Conservation (phyloP, 2,888 invertebrate species). For the Subacronicta megacephala region DNA sequence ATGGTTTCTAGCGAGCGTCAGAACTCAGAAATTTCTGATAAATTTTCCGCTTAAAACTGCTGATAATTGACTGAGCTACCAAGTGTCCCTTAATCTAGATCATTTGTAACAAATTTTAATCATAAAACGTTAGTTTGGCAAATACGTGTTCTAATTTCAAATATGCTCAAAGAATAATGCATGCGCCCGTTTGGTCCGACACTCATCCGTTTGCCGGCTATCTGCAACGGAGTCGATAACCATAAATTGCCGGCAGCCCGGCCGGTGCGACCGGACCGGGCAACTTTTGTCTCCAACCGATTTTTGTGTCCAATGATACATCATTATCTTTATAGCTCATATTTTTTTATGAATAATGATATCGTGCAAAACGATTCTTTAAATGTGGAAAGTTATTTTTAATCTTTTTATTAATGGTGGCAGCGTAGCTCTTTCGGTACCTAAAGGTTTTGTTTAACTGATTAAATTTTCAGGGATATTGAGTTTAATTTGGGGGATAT, state of each 20-base stretch:
- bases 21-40: too few species aligned
- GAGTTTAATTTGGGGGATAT: too few species aligned
- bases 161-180: slow-evolving; percentile 54
- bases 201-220: slow-evolving; percentile 64
- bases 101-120: slow-evolving; percentile 34
- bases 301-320: slow-evolving; percentile 58
- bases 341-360: slow-evolving; percentile 46
- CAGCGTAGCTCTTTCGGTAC: neutral
- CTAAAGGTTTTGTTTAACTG: slow-evolving; percentile 3
- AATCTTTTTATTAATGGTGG: neutral
- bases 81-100: slow-evolving; percentile 14
- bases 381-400: slow-evolving; percentile 24
- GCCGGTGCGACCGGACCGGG: slow-evolving; percentile 44
- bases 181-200: slow-evolving; percentile 48
- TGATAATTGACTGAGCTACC: too few species aligned
- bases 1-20: too few species aligned
- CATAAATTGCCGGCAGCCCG: slow-evolving; percentile 63
- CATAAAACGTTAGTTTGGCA: slow-evolving; percentile 41
- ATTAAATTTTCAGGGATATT: too few species aligned
- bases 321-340: slow-evolving; percentile 52
- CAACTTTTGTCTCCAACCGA: slow-evolving; percentile 59
- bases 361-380: slow-evolving; percentile 28
- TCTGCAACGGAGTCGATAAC: slow-evolving; percentile 66
- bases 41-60: too few species aligned
- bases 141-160: slow-evolving; percentile 54